Evolutionary conservation across 1,140 invertebrate species (phyloP), one percentile per base, ranked within the genome.

Genomic region (Andrena cerasifolii): DNA sequence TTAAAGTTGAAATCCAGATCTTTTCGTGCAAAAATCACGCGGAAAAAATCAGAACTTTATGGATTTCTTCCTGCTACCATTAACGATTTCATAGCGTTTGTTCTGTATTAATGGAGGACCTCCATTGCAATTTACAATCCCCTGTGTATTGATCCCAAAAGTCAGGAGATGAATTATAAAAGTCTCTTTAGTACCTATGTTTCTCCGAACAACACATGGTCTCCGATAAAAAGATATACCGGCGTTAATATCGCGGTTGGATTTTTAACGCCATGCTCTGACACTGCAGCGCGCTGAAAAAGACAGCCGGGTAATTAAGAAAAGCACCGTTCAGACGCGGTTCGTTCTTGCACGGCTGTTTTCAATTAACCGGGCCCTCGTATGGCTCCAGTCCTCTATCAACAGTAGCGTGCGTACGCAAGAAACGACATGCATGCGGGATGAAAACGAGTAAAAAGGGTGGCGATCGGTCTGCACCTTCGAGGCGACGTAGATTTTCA

Each of bases 291-390:
- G 8, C 12, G 24, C 3, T 0, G 26, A 43, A 74, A 74, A 66
- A 47, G 14, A 2, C 8, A 12, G 6, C 26, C 4, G 36, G 40
- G 18, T 49, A 67, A 56, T 58, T 58, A 58, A 67, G n/a, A 47
- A 43, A 18, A 10, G 36, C 12, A 18, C 36, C 24, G 33, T 6
- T 21, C 18, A 16, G 18, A n/a, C 33, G 10, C 12, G 36, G 12
- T 28, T 14, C 8, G 61, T 74, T 66, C 53, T 33, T 47, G 16
- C 16, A 33, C 7, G 21, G n/a, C 26, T 33, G 51, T 75, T 75
- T 75, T 67, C 72, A 75, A 75, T 75, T 56, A 75, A 66, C 36
- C 28, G 26, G n/a, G 0, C 40, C 26, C 36, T 36, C 24, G 54
- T 12, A 16, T 16, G 14, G 14, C 26, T 66, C 3, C 36, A 12